Conservation (phyloP, 2,888 invertebrate genomes). For the Cephus runcator region DNA sequence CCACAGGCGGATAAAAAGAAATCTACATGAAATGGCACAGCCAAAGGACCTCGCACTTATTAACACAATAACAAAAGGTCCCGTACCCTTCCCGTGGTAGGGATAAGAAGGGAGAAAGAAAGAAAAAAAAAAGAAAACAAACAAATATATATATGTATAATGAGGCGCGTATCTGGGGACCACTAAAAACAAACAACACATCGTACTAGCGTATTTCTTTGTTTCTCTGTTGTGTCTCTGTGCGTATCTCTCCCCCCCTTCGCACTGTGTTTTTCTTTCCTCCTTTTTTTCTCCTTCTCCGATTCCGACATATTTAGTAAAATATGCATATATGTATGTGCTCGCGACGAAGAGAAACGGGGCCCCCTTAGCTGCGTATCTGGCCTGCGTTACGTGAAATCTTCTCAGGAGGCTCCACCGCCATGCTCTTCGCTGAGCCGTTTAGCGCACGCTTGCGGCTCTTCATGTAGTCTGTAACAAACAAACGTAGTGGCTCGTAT, state of each 20-base stretch:
- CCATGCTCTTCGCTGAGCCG: conserved; percentile 66
- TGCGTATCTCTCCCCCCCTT: background rate
- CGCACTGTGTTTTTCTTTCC: background rate
- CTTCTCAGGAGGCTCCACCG: conserved; percentile 64
- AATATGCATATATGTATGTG: conserved; percentile 9
- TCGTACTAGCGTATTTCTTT: background rate
- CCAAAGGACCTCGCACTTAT: conserved; percentile 55
- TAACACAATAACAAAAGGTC: conserved; percentile 14
- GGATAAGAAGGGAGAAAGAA: conserved; percentile 26
- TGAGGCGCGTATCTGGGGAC: background rate
- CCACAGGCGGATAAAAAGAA: conserved; percentile 37
- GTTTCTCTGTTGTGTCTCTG: background rate
- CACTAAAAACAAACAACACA: background rate
- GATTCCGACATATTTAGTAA: background rate
- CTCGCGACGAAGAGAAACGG: conserved; percentile 18
- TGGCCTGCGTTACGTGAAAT: conserved; percentile 63
- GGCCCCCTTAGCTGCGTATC: conserved; percentile 59
- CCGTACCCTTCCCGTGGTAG: conserved; percentile 12
- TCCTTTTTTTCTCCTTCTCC: background rate
- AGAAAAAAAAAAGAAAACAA: conserved; percentile 28
- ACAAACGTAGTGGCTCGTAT: conserved; percentile 20
- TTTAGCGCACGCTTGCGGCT: conserved; percentile 72
- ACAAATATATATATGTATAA: conserved; percentile 5
- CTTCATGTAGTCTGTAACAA: conserved; percentile 76
- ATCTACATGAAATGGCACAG: conserved; percentile 62